Conservation (phyloP, 2,113 vertebrate genomes). For the Plotosus lineatus region DNA sequence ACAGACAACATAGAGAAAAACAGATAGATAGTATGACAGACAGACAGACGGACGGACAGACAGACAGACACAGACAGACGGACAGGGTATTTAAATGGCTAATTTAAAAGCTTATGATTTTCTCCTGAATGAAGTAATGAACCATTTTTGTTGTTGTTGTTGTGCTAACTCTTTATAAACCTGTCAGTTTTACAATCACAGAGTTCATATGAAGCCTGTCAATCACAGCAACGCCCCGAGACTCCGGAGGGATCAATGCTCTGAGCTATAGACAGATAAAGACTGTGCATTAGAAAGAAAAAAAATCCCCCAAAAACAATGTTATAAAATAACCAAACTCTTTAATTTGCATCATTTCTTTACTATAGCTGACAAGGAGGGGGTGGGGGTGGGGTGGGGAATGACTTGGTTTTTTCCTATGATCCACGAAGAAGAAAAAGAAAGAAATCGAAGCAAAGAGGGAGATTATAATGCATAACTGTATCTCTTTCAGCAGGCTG, state of each 20-base stretch:
- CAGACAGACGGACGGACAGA: no score
- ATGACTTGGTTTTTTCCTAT: slow-evolving; percentile 40
- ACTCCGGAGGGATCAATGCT: neutral
- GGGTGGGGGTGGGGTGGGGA: no score
- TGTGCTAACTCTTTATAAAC: neutral
- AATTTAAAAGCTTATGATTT: neutral
- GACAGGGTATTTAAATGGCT: neutral
- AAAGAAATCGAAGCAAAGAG: slow-evolving; percentile 30
- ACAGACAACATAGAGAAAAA: no score
- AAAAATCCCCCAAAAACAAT: neutral
- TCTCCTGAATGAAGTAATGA: neutral
- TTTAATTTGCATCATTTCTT: slow-evolving; percentile 37
- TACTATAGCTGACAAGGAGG: slow-evolving; percentile 43
- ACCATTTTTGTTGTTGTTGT: neutral
- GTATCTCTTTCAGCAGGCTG: slow-evolving; percentile 4
- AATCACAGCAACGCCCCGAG: neutral
- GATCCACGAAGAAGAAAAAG: slow-evolving; percentile 1
- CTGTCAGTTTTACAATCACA: neutral
- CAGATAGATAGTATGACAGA: no score
- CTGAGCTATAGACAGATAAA: neutral
- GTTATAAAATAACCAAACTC: neutral
- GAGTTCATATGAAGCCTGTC: neutral
- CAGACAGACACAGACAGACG: no score
- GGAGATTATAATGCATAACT: slow-evolving; percentile 49
- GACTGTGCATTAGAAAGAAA: no score